These are phyloP conservation scores for Prionchulus punctatus DNA, from an alignment of 2,888 invertebrate genomes.

Conservation along the genomic window DNA sequence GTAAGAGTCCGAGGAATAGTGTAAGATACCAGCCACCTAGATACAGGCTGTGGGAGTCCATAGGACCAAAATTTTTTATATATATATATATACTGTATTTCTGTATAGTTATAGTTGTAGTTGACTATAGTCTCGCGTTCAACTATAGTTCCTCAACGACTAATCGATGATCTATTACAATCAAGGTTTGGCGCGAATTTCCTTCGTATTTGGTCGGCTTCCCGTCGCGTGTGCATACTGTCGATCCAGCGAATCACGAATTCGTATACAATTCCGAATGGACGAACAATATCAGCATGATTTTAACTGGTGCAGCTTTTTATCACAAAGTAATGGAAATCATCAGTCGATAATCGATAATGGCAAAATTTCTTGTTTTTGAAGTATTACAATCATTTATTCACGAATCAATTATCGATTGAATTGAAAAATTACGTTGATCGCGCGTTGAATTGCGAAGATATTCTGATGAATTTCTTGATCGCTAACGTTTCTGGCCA, in stretches of 20 bases:
- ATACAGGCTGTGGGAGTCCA: no score
- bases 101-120: no score
- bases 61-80: no score
- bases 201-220: constrained; percentile 89
- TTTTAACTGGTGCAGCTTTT: constrained; percentile 84
- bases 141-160: no score
- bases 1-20: no score
- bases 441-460: constrained; percentile 89
- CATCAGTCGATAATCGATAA: neutral
- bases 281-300: constrained; percentile 85
- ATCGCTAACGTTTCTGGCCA: constrained; percentile 81
- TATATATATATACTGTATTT: no score
- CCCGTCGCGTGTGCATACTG: constrained; percentile 79
- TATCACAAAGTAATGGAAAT: constrained; percentile 58
- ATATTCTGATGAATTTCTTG: constrained; percentile 93
- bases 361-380: constrained; percentile 13
- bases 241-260: constrained; percentile 65
- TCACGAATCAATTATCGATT: constrained; percentile 68
- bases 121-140: no score
- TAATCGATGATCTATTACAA: no score
- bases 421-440: constrained; percentile 77
- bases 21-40: no score
- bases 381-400: constrained; percentile 77
- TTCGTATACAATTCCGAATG: constrained; percentile 95
- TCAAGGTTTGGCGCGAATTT: constrained; percentile 93